Evolutionary conservation across 2,888 invertebrate species (phyloP), one percentile per base, ranked within the genome.

Genomic region (Oscheius sp.): DNA sequence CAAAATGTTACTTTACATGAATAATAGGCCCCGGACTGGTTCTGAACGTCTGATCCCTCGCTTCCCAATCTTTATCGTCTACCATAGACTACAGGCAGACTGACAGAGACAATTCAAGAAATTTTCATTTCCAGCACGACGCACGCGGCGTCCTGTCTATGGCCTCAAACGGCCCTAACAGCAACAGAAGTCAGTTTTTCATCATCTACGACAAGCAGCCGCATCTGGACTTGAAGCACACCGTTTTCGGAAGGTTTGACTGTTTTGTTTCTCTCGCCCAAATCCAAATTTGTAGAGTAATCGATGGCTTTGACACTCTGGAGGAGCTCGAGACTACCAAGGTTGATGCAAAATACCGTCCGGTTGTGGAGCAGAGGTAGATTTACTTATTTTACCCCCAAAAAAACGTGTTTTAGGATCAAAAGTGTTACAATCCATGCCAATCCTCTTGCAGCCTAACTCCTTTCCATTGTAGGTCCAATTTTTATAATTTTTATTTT

Each of bases 131-230:
- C 48, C 74, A 92, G 94, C 98, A 98, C 89, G 94, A 93, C 89
- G 92, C 93, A 29, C 92, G 96, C 87, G 98, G 96, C 0, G 93
- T 94, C 80, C 92, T 99, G 1, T 96, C 97, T 2, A 96, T 98
- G 97, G 99, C 99, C 5, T 99, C 97, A 90, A 97, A 95, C 91
- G 98, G 98, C 2, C 96, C 97, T 0, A 96, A 98, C 90, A 94
- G 96, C 10, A 99, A 99, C 92, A 95, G 94, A 63, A 96, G 96
- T 87, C 99, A 99, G 90, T 99, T 99, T 90, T 99, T 99, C 90
- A 94, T 99, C 82, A 93, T 94, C 0, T 99, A 98, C 90, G 94
- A 93, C 13, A 93, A 96, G 75, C 98, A 99, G 89, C 94, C 95
- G 58, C 95, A 96, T 91, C 92, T 99, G 73, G 98, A 99, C 90